Evolutionary conservation across 2,113 vertebrate genomes (phyloP).

Genomic region (Gallinago jamesoni): DNA sequence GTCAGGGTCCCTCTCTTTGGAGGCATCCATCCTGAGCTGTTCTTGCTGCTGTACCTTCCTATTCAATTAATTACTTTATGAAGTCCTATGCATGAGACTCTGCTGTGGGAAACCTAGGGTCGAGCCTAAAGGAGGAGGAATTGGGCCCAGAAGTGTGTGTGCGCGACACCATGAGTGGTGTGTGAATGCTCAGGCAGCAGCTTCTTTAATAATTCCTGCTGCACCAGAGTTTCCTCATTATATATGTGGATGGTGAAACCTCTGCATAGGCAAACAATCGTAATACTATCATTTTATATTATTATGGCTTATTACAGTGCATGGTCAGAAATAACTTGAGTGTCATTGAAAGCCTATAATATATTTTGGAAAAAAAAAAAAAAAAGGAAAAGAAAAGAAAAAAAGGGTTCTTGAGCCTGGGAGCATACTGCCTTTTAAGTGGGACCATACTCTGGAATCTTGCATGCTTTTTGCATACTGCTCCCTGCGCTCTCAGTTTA

Average conservation of each 20-base stretch:
- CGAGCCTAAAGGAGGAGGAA: background rate
- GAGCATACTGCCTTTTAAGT: background rate
- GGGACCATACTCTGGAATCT: background rate
- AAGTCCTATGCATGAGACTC: background rate
- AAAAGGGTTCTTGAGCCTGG: accelerated
- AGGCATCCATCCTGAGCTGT: background rate
- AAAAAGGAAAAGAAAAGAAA: too few relatives aligned
- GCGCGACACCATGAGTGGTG: background rate
- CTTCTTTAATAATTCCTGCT: background rate
- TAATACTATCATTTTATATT: background rate
- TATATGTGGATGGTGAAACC: accelerated
- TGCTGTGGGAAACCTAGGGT: background rate
- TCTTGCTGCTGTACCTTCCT: background rate
- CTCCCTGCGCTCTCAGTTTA: accelerated
- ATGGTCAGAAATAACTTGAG: accelerated
- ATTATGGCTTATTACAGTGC: background rate
- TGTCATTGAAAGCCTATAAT: background rate
- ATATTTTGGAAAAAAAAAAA: background rate
- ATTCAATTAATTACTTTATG: background rate
- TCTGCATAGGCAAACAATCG: accelerated
- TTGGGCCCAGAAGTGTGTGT: background rate
- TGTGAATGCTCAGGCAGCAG: background rate
- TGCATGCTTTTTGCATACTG: accelerated
- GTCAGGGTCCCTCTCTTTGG: background rate
- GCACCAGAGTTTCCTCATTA: accelerated